Percentiles rank a stretch among this genome's conserved stretches.
phyloP scores from a whole-genome alignment of 2,113 vertebrate genomes.

The Megalops atlanticus region DNA sequence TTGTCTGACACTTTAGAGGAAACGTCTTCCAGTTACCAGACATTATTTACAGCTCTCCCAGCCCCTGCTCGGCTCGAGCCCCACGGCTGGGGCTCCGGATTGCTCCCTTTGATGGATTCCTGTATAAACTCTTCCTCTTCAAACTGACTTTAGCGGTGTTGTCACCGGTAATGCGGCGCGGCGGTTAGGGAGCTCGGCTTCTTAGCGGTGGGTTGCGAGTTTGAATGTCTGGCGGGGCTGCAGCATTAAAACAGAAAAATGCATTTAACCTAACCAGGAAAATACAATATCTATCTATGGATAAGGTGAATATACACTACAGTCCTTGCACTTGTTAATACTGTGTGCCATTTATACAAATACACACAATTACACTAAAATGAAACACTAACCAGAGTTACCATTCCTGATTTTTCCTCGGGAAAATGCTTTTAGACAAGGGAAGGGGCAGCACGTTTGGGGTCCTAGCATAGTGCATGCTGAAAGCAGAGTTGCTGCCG shows the following conservation, averaged over 20 bases:
- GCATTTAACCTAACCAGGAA: neutral
- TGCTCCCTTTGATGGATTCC: slow-evolving; percentile 1
- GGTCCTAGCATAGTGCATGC: too few species aligned
- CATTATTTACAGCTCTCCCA: neutral
- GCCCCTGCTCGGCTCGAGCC: neutral
- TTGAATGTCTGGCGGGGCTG: neutral
- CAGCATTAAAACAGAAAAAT: neutral
- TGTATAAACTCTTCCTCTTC: neutral
- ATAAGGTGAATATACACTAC: too few species aligned
- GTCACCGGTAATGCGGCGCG: neutral
- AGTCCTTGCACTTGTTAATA: too few species aligned
- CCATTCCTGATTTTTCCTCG: too few species aligned
- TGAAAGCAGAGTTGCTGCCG: neutral
- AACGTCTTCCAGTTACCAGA: neutral
- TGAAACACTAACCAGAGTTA: too few species aligned
- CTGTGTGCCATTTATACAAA: too few species aligned
- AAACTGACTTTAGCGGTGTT: neutral
- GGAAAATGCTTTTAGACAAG: too few species aligned
- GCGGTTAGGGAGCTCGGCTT: neutral
- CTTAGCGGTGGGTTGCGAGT: neutral
- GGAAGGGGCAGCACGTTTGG: too few species aligned
- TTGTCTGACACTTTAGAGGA: neutral
- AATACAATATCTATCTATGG: too few species aligned
- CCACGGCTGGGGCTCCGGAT: neutral
- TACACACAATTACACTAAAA: too few species aligned